These are phyloP conservation scores for Mesopsocus fuscifrons DNA, from an alignment of 2,888 invertebrate genomes.

Conservation along the genomic window DNA sequence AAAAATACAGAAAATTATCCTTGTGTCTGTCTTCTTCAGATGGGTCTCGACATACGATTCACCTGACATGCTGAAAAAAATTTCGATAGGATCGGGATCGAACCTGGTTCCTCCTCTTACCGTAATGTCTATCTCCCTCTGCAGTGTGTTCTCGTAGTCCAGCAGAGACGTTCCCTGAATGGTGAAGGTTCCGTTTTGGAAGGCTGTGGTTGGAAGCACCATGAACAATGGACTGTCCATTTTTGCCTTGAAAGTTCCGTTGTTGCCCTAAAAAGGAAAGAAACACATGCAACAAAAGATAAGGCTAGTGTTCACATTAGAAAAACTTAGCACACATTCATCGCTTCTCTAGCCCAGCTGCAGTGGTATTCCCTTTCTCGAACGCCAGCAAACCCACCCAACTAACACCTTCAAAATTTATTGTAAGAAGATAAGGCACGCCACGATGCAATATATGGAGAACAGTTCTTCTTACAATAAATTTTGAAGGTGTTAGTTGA, in stretches of 20 bases:
- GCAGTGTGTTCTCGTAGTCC: constrained; percentile 35
- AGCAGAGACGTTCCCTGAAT: constrained; percentile 33
- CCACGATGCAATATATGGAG: too few species aligned
- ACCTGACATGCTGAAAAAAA: neutral
- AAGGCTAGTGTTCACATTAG: neutral
- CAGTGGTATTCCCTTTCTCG: too few species aligned
- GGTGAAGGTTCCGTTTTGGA: constrained; percentile 35
- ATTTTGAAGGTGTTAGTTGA: too few species aligned
- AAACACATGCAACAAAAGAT: neutral
- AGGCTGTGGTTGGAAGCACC: constrained; percentile 38
- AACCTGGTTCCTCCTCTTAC: constrained; percentile 15
- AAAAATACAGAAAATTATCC: too few species aligned
- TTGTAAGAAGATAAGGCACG: too few species aligned
- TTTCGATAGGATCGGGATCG: neutral
- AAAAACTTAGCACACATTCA: too few species aligned
- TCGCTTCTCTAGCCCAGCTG: too few species aligned
- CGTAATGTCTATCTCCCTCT: constrained; percentile 20
- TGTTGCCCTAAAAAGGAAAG: neutral
- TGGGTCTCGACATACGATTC: neutral
- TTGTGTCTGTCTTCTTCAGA: neutral
- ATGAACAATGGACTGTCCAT: constrained; percentile 24
- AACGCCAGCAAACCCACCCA: too few species aligned
- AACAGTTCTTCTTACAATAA: too few species aligned
- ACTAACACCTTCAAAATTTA: too few species aligned
- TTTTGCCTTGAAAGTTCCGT: constrained; percentile 26